Conservation (phyloP, 2,888 invertebrate species). For the Drosophila hamatofila region DNA sequence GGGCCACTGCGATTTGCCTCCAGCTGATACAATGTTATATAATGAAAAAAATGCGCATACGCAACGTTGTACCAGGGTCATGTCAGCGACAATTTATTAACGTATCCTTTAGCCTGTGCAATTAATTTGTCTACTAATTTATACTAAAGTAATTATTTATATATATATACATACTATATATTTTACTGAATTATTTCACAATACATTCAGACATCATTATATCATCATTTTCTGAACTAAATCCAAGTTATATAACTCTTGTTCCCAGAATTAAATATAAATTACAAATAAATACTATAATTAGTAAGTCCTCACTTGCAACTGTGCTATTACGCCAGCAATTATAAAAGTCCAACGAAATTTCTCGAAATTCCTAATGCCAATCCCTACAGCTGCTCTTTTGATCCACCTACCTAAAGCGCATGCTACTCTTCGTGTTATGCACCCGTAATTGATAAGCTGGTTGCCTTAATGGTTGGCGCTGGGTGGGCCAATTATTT, state of each 20-base stretch:
- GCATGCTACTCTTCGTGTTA: neutral
- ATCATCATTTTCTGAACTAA: neutral
- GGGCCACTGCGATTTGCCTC: slow-evolving; percentile 20
- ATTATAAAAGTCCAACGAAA: neutral
- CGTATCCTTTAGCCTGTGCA: slow-evolving; percentile 28
- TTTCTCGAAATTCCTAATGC: neutral
- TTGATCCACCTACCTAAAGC: neutral
- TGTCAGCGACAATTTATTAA: slow-evolving; percentile 29
- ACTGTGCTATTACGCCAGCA: neutral
- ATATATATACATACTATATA: neutral
- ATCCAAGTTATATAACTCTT: neutral
- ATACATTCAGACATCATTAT: neutral
- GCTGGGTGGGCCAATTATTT: slow-evolving; percentile 24
- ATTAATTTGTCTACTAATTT: slow-evolving; percentile 3
- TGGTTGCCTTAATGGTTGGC: slow-evolving; percentile 1
- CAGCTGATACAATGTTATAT: slow-evolving; percentile 23
- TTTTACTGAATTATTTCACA: neutral
- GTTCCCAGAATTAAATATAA: neutral
- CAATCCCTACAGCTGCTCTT: neutral
- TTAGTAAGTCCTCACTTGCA: neutral
- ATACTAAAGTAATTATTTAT: neutral
- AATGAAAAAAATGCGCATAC: slow-evolving; percentile 32
- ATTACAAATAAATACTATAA: neutral
- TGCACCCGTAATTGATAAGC: slow-evolving; percentile 17
- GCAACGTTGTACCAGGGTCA: slow-evolving; percentile 38